A percentile compares a stretch with the other conserved stretches of the same genome.
Evolutionary conservation across 2,797 vertebrate species (phyloP).

Genomic region (Cygnus olor): DNA sequence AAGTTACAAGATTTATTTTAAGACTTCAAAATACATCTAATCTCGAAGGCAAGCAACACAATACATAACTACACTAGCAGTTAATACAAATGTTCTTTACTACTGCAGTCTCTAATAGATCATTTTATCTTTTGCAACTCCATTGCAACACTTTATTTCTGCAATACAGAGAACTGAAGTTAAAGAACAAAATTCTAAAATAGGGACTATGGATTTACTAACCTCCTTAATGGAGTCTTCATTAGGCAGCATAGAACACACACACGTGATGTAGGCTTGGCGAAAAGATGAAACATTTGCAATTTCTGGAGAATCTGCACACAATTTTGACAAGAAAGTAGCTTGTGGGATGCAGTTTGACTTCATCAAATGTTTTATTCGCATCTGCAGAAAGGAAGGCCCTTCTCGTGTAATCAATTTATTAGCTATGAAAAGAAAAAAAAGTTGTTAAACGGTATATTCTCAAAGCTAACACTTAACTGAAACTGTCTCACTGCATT

Average conservation of each 20-base stretch:
- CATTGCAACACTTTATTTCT: neutral
- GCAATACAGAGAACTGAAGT: too few species aligned
- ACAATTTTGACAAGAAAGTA: conserved; percentile 90
- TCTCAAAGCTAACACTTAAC: neutral
- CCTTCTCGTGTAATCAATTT: conserved; percentile 94
- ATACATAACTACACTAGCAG: neutral
- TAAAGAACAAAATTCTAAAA: neutral
- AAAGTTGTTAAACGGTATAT: neutral
- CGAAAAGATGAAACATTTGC: conserved; percentile 91
- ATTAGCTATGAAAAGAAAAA: conserved; percentile 80
- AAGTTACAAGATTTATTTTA: neutral
- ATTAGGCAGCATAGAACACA: conserved; percentile 93
- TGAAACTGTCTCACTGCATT: conserved; percentile 23
- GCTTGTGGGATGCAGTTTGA: conserved; percentile 92
- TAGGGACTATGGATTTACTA: conserved; percentile 35
- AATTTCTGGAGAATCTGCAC: conserved; percentile 89
- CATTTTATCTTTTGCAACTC: neutral
- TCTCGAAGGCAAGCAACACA: neutral
- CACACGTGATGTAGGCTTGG: conserved; percentile 91
- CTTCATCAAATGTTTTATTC: conserved; percentile 97
- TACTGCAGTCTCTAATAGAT: neutral
- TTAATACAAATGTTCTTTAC: neutral
- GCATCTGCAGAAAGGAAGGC: conserved; percentile 95
- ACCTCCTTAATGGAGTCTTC: conserved; percentile 98
- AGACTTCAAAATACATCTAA: neutral